A percentile compares a stretch with the other conserved stretches of the same genome.
phyloP scores from a whole-genome alignment of 1,140 invertebrate species.

The Ylistrum balloti region DNA sequence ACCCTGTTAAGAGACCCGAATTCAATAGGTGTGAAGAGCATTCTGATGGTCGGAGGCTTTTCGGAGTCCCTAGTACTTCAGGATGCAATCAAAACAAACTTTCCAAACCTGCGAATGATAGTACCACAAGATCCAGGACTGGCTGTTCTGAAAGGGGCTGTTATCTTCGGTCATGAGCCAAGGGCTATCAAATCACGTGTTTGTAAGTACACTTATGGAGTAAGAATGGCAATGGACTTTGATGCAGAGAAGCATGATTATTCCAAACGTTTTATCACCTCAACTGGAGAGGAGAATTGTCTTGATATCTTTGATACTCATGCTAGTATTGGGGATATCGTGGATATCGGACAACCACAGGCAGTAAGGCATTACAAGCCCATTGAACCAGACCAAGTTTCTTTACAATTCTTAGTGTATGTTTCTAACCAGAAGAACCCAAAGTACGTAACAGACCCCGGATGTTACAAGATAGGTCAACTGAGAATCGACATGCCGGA shows the following conservation, averaged over 20 bases:
- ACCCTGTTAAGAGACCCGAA: slow-evolving; percentile 43
- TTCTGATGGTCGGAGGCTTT: slow-evolving; percentile 66
- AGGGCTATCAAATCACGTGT: too few species aligned
- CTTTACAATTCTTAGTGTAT: slow-evolving; percentile 59
- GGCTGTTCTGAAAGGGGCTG: too few species aligned
- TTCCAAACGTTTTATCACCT: neutral
- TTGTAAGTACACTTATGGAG: slow-evolving; percentile 50
- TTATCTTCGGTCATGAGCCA: too few species aligned
- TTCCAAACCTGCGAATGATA: too few species aligned
- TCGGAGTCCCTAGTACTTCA: slow-evolving; percentile 61
- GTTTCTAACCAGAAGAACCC: slow-evolving; percentile 55
- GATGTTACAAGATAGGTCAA: slow-evolving; percentile 61
- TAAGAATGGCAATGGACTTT: neutral
- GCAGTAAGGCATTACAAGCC: slow-evolving; percentile 50
- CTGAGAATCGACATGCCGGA: slow-evolving; percentile 56
- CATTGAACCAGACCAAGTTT: slow-evolving; percentile 45
- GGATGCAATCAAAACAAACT: too few species aligned
- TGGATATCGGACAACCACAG: slow-evolving; percentile 52
- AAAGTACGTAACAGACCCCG: too few species aligned
- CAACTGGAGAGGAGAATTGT: slow-evolving; percentile 52
- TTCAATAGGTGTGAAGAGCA: slow-evolving; percentile 22
- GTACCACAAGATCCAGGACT: too few species aligned
- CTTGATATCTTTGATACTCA: slow-evolving; percentile 57
- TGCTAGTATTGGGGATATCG: slow-evolving; percentile 53
- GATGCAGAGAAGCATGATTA: neutral